Base-by-base conservation (phyloP, 1,140 invertebrate species). In the Lethocerus indicus region DNA sequence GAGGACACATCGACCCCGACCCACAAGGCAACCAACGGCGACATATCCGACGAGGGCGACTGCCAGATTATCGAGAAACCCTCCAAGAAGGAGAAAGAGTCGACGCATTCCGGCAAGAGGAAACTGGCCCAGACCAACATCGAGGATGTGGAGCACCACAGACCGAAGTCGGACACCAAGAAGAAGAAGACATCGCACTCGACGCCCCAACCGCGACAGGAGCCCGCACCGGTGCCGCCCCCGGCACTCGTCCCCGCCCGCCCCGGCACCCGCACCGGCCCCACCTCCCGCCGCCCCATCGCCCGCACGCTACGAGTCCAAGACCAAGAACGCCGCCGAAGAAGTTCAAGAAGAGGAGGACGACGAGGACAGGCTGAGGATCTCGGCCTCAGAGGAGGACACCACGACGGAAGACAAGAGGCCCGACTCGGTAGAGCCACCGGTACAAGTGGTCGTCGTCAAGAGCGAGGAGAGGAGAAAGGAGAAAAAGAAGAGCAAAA, bases 391-490 rank as follows among this genome's bases (percentile, higher is more conserved):
- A 0, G 55, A 51, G 20, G 37, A 49, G 26, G 46, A 49, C n/a
- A 39, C 37, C 25, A 49, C 48, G 20, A 44, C 52, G 0, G 51
- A 53, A 32, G 40, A 23, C 25, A 35, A 39, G 5, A 45, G 43
- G 26, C 49, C 54, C 14, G n/a, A n/a, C n/a, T n/a, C n/a, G n/a
- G n/a, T n/a, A n/a, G 42, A 46, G 18, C 45, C 36, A 0, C 45
- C 49, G 18, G 56, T 59, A 23, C 56, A 58, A 32, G 49, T 50
- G n/a, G 51, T 56, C 12, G 54, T 54, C 24, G 55, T 48, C 26
- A 32, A 28, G 18, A 46, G 32, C 27, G 29, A 52, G 37, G 47
- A 52, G 27, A 46, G 42, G 14, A 46, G 54, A 37, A 55, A 37
- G 35, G 50, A 50, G 36, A 54, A 47, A 48, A 51, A 46, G 27